These are phyloP conservation scores for Sebastiscus tertius DNA, from an alignment of 2,797 vertebrate genomes.

Conservation along the genomic window DNA sequence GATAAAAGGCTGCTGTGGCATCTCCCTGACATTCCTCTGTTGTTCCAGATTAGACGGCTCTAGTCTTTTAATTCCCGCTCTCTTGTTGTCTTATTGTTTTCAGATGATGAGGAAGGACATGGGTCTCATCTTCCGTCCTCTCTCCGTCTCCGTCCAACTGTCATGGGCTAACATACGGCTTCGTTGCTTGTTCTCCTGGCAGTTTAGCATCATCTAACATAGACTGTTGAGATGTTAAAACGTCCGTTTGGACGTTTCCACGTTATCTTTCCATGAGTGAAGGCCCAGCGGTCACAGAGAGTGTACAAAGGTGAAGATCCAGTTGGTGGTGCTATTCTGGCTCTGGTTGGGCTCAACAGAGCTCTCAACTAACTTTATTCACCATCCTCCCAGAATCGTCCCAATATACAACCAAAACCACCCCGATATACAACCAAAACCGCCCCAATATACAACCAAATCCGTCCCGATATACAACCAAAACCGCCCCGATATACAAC, in stretches of 20 bases:
- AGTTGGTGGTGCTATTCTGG: not conserved
- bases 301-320: not conserved
- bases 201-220: constrained; percentile 17
- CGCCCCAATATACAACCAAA: no score
- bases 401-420: no score
- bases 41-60: constrained; percentile 62
- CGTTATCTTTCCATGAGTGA: not conserved
- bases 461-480: no score
- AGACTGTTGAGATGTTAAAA: not conserved
- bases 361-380: no score
- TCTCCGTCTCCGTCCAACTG: not conserved
- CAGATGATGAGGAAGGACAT: constrained; percentile 62
- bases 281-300: not conserved
- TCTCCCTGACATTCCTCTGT: constrained; percentile 64
- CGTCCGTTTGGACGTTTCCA: not conserved
- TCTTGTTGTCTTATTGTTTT: constrained; percentile 67
- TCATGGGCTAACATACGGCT: not conserved
- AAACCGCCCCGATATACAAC: no score
- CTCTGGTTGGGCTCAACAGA: not conserved
- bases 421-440: no score
- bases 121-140: constrained; percentile 22
- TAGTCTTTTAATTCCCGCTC: constrained; percentile 57
- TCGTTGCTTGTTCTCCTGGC: constrained; percentile 15
- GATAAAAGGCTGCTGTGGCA: constrained; percentile 63
- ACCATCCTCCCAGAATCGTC: no score